Percentiles rank a stretch among this genome's conserved stretches.
Evolutionary conservation across 2,113 vertebrate genomes (phyloP).

Genomic region (Odobenus rosmarus): DNA sequence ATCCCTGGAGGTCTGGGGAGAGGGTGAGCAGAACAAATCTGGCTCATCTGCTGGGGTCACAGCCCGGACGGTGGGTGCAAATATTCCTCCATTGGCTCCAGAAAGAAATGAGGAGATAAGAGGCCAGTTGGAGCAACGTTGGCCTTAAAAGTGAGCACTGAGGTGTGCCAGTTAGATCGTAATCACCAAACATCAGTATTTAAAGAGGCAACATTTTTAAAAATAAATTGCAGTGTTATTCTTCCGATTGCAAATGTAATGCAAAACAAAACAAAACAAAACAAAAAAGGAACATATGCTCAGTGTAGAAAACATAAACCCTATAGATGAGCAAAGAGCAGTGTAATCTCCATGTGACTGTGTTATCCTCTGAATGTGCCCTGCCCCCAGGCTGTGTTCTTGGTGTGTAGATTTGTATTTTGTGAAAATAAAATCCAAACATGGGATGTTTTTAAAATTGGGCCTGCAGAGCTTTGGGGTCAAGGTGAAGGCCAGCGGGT

Average conservation of each 20-base stretch:
- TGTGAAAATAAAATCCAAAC: background rate
- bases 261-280: background rate
- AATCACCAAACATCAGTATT: background rate
- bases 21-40: background rate
- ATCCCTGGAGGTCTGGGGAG: background rate
- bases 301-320: background rate
- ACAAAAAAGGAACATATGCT: background rate
- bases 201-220: background rate
- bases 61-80: background rate
- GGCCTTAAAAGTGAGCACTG: background rate
- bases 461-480: background rate
- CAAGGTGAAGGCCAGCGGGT: background rate
- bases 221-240: background rate
- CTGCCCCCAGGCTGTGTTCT: background rate
- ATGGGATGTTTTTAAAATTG: background rate
- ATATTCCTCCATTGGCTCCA: background rate
- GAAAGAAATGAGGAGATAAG: background rate
- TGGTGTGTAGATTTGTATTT: background rate
- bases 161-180: background rate
- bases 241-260: background rate
- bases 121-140: background rate
- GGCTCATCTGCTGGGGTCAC: background rate
- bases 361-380: background rate
- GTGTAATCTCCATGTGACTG: rapidly evolving
- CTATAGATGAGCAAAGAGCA: background rate